Evolutionary conservation across 1,140 invertebrate genomes (phyloP).

Genomic region (Stenopsyche tienmushanensis): DNA sequence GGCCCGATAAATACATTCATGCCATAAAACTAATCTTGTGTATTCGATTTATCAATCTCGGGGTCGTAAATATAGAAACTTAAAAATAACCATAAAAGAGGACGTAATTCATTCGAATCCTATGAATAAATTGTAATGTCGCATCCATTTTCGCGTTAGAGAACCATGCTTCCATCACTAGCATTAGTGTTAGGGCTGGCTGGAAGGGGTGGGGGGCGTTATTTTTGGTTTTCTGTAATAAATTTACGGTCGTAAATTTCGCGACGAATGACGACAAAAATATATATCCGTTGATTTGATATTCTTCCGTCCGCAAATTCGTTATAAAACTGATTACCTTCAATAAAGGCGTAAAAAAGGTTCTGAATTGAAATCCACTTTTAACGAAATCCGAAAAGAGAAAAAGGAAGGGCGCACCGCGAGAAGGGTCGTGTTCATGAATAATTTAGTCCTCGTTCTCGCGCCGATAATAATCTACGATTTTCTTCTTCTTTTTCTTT

Average conservation of each 20-base stretch:
- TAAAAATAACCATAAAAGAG: too few species aligned
- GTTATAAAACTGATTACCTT: conserved; percentile 40
- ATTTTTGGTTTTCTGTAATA: not conserved
- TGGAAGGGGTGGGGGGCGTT: too few species aligned
- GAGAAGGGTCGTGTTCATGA: conserved; percentile 36
- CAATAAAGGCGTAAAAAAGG: conserved; percentile 40
- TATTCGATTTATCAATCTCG: too few species aligned
- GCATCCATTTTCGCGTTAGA: too few species aligned
- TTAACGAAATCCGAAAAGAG: conserved; percentile 29
- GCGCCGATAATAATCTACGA: conserved; percentile 29
- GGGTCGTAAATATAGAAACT: too few species aligned
- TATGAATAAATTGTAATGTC: too few species aligned
- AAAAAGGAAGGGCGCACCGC: conserved; percentile 9
- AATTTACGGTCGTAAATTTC: not conserved
- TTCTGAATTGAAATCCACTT: conserved; percentile 40
- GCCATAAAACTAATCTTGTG: too few species aligned
- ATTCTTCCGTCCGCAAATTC: conserved; percentile 32
- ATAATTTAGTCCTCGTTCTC: conserved; percentile 33
- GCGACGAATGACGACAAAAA: not conserved
- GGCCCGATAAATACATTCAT: too few species aligned
- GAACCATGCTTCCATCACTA: too few species aligned
- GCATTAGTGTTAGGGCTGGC: too few species aligned
- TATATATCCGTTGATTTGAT: conserved; percentile 9
- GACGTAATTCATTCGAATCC: too few species aligned
- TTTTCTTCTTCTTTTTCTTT: conserved; percentile 14